Evolutionary conservation across 2,888 invertebrate genomes (phyloP), one percentile per base, ranked within the genome.

Genomic region (Leptinotarsa haldemani): DNA sequence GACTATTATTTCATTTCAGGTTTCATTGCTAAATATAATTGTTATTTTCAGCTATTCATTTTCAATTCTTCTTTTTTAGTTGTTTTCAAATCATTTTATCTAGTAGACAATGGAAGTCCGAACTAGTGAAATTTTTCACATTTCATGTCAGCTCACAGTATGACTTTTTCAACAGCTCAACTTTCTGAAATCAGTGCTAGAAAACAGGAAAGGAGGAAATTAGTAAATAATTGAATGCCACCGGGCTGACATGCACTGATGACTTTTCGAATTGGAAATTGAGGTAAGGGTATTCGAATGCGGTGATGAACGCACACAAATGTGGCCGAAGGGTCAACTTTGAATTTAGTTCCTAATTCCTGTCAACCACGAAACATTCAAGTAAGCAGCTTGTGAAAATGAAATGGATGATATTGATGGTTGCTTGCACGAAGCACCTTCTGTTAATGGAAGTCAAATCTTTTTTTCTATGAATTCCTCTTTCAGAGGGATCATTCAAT

Each of bases 141-240:
- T 13, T 50, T 13, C n/a, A 50, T 50, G n/a, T 50, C 15, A 50
- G 4, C 15, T n/a, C 13, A 15, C 13, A 9, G 4, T 12, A 56
- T 56, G 20, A 56, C 13, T 22, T 22, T 4, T 22, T 4, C 5
- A 25, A 20, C 12, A 22, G 20, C 56, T 20, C 15, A 56, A 56
- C 15, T 22, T 56, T 22, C 56, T 56, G 13, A 20, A 22, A 46
- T 16, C 61, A 61, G 15, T 67, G 71, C 40, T 71, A 61, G 22
- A 78, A 78, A 76, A 70, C 78, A 78, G 78, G 79, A 81, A 81
- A 77, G 78, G 77, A 79, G 82, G 80, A 83, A 82, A 83, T 83
- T 82, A 83, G 82, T 83, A 82, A 82, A 82, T 83, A 83, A 83
- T 83, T 83, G 82, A 81, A 80, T 76, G 82, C 82, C 81, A 78